These are phyloP conservation scores for Mus minutoides DNA, from an alignment of 2,797 vertebrate species.

Conservation along the genomic window DNA sequence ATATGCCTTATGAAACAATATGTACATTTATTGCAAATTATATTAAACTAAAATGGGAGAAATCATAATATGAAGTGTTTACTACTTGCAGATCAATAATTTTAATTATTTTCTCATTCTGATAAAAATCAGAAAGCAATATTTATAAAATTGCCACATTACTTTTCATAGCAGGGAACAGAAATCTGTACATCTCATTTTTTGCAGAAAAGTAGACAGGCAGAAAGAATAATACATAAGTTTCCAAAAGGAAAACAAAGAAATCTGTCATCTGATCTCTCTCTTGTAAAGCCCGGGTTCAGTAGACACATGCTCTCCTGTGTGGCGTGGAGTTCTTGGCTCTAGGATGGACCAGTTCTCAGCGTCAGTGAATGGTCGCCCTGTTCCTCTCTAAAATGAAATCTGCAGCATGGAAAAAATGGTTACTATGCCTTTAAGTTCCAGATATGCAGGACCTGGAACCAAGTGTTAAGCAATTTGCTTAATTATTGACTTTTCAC, in stretches of 20 bases:
- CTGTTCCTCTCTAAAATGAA: slow-evolving; percentile 87
- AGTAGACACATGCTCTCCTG: slow-evolving; percentile 86
- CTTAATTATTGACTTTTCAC: slow-evolving; percentile 92
- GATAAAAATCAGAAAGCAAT: slow-evolving; percentile 91
- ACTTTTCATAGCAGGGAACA: slow-evolving; percentile 89
- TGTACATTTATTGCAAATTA: slow-evolving; percentile 92
- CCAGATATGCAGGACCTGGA: slow-evolving; percentile 90
- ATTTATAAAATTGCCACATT: slow-evolving; percentile 91
- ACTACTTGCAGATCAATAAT: slow-evolving; percentile 87
- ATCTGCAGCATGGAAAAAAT: slow-evolving; percentile 89
- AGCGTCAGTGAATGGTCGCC: slow-evolving; percentile 87
- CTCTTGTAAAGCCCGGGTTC: slow-evolving; percentile 84
- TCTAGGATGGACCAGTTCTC: slow-evolving; percentile 84
- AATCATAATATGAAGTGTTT: slow-evolving; percentile 89
- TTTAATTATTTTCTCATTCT: slow-evolving; percentile 90
- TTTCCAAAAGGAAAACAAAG: slow-evolving; percentile 89
- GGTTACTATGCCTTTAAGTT: slow-evolving; percentile 88
- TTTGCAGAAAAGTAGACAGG: slow-evolving; percentile 89
- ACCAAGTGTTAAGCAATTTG: slow-evolving; percentile 91
- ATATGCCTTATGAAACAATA: slow-evolving; percentile 91
- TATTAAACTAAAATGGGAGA: slow-evolving; percentile 89
- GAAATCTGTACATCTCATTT: slow-evolving; percentile 91
- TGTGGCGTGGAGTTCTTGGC: slow-evolving; percentile 84
- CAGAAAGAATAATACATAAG: slow-evolving; percentile 89
- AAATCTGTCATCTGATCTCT: slow-evolving; percentile 72